Conservation (phyloP, 2,888 invertebrate species). For the Xestoiulus laeticollis region DNA sequence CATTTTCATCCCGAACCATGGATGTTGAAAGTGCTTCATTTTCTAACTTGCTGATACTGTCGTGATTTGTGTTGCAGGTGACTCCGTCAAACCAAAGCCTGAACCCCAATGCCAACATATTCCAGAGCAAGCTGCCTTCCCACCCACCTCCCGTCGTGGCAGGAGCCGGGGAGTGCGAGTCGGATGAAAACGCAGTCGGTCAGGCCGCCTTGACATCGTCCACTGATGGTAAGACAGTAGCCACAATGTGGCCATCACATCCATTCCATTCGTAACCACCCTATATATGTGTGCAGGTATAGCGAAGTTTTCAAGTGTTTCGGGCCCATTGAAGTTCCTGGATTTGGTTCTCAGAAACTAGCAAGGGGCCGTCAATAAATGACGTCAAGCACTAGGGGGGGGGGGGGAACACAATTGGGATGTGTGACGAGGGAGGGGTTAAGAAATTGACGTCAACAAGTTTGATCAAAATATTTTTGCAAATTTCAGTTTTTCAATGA, state of each 20-base stretch:
- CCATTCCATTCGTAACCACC: too few species aligned
- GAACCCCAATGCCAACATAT: conserved; percentile 65
- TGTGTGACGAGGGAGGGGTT: too few species aligned
- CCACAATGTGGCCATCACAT: too few species aligned
- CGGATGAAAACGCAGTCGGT: neutral
- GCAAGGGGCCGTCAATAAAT: too few species aligned
- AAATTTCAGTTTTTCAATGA: too few species aligned
- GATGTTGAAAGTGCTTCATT: neutral
- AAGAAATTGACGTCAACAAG: too few species aligned
- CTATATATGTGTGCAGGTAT: too few species aligned
- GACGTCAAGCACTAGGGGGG: too few species aligned
- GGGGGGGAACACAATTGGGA: too few species aligned
- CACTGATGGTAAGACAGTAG: neutral
- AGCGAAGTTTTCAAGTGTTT: too few species aligned
- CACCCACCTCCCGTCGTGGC: conserved; percentile 6
- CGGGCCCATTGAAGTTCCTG: too few species aligned
- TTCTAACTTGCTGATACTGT: conserved; percentile 38
- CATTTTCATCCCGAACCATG: neutral
- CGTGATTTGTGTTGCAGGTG: conserved; percentile 60
- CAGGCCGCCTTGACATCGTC: conserved; percentile 48
- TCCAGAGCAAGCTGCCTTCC: conserved; percentile 62
- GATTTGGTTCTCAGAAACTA: neutral
- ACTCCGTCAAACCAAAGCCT: conserved; percentile 61
- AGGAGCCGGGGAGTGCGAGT: neutral
- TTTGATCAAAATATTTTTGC: too few species aligned